These are phyloP conservation scores for Streptopelia turtur DNA, from an alignment of 2,797 vertebrate species.

Conservation along the genomic window DNA sequence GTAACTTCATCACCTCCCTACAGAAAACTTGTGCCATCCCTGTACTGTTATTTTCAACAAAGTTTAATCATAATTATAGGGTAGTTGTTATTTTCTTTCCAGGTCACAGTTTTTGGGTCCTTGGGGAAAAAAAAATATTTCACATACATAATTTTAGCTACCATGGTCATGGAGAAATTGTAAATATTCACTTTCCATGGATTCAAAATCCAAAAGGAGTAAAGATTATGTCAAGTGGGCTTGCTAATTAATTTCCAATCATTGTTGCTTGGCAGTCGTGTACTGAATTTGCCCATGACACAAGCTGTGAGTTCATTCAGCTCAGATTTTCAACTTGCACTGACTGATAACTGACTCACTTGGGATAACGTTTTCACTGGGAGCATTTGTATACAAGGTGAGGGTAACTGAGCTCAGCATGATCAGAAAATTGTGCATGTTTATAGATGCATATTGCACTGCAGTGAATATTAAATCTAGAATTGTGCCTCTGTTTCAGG, in stretches of 20 bases:
- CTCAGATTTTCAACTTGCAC: not conserved
- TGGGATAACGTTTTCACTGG: not conserved
- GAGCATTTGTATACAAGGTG: not conserved
- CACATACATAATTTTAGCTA: not conserved
- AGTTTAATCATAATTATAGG: not conserved
- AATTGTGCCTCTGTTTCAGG: not conserved
- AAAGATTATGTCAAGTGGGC: not conserved
- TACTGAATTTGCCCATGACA: not conserved
- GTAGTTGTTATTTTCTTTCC: not conserved
- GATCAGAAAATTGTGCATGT: not conserved
- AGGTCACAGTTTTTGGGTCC: not conserved
- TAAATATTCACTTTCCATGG: not conserved
- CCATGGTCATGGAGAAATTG: not conserved
- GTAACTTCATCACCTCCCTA: not conserved
- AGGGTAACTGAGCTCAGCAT: not conserved
- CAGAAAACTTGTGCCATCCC: not conserved
- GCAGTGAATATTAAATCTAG: not conserved
- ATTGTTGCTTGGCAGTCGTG: not conserved
- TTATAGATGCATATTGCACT: not conserved
- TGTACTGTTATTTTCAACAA: not conserved
- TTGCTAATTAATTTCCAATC: not conserved
- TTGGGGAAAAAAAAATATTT: not conserved
- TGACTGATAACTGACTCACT: not conserved
- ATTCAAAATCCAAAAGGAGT: not conserved
- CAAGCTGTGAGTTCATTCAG: not conserved